Conservation (phyloP, 2,113 vertebrate species). For the Rhinolophus sinicus region DNA sequence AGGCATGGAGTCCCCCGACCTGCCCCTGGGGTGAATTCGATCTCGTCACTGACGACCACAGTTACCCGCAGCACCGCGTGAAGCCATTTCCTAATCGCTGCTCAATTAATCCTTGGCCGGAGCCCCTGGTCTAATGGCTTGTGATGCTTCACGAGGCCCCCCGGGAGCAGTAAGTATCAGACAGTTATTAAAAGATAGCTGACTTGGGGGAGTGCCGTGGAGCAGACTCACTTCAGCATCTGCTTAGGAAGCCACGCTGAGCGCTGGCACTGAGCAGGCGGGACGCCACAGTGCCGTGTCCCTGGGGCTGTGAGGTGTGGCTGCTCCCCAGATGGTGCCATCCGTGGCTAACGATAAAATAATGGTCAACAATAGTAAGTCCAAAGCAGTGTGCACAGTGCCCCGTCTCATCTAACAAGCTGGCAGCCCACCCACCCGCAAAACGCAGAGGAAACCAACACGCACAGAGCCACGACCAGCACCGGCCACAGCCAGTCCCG, state of each 20-base stretch:
- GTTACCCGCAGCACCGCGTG: not conserved
- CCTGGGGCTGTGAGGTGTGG: fast-evolving
- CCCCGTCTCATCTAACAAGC: fast-evolving
- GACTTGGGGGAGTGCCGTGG: not conserved
- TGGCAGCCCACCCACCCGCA: not conserved
- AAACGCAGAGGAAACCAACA: fast-evolving
- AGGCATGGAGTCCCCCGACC: fast-evolving
- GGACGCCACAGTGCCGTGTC: fast-evolving
- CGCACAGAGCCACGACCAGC: fast-evolving
- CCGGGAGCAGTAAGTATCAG: slow-evolving; percentile 26
- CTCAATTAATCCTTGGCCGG: not conserved
- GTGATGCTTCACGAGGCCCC: not conserved
- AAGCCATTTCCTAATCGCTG: not conserved
- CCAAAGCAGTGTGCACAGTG: fast-evolving
- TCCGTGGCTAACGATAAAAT: not conserved
- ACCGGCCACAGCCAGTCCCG: not conserved
- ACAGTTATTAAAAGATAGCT: slow-evolving; percentile 50
- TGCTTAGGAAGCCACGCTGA: not conserved
- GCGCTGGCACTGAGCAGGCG: not conserved
- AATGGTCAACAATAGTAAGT: fast-evolving
- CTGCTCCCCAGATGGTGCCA: fast-evolving
- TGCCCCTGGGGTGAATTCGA: fast-evolving
- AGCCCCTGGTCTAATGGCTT: not conserved
- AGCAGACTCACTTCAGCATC: not conserved
- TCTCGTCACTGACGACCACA: not conserved